Percentiles rank a stretch among this genome's conserved stretches.
Evolutionary conservation across 2,888 invertebrate species (phyloP).

Genomic region (Spicauda simplicius): DNA sequence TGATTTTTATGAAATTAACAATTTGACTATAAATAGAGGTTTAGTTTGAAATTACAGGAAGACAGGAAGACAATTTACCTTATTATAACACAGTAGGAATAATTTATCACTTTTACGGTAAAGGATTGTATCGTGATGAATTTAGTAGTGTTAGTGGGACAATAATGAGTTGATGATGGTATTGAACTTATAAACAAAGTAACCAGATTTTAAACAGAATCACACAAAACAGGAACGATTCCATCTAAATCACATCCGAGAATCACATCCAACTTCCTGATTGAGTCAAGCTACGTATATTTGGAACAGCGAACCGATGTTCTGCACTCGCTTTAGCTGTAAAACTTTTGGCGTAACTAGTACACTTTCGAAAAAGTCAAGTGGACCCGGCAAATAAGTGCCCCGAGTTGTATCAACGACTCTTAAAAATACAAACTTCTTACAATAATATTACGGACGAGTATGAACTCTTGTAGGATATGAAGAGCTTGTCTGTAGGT

Average conservation of each 20-base stretch:
- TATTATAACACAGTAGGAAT: too few relatives aligned
- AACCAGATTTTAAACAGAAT: neutral
- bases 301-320: neutral
- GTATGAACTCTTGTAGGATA: neutral
- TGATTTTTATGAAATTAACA: too few relatives aligned
- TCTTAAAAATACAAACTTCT: slow-evolving; percentile 3
- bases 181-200: too few relatives aligned
- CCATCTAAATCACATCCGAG: neutral
- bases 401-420: neutral
- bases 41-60: too few relatives aligned
- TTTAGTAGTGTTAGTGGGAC: too few relatives aligned
- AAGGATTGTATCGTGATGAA: too few relatives aligned
- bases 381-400: slow-evolving; percentile 3
- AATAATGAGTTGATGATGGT: too few relatives aligned
- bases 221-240: neutral
- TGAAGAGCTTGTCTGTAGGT: neutral
- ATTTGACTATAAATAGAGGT: too few relatives aligned
- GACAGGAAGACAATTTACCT: too few relatives aligned
- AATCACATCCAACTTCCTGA: too few relatives aligned
- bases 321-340: neutral
- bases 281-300: neutral
- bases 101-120: too few relatives aligned
- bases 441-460: neutral
- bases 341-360: slow-evolving; percentile 3
- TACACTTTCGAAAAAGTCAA: slow-evolving; percentile 3